These are phyloP conservation scores for Andrena dorsata DNA, from an alignment of 2,888 invertebrate genomes.

Conservation along the genomic window DNA sequence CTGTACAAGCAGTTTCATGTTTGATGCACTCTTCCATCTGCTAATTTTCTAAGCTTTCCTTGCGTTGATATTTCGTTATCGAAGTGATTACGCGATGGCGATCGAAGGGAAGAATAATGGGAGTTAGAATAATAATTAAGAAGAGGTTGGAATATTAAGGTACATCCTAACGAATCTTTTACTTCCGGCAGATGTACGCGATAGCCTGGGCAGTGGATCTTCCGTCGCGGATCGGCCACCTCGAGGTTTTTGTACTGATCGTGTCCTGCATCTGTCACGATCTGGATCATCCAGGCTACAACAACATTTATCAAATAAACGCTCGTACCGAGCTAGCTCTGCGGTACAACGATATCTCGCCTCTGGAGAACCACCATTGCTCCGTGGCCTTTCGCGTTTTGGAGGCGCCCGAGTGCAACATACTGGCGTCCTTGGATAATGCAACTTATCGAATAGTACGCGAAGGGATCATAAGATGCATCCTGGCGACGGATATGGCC, in stretches of 20 bases:
- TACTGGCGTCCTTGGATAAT: conserved; percentile 89
- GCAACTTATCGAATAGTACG: conserved; percentile 89
- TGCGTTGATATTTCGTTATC: too few species aligned
- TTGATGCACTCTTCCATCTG: too few species aligned
- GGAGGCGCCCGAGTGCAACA: conserved; percentile 92
- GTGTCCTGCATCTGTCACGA: conserved; percentile 94
- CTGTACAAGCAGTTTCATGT: too few species aligned
- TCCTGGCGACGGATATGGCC: conserved; percentile 92
- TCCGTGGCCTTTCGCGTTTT: conserved; percentile 93
- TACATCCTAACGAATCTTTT: background rate
- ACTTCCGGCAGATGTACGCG: conserved; percentile 90
- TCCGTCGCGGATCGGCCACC: conserved; percentile 89
- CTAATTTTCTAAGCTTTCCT: too few species aligned
- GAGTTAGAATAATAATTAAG: too few species aligned
- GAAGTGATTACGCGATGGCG: too few species aligned
- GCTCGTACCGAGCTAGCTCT: conserved; percentile 93
- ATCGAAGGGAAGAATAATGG: too few species aligned
- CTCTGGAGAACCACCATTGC: conserved; percentile 94
- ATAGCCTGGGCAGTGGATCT: conserved; percentile 91
- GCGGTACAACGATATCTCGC: conserved; percentile 94
- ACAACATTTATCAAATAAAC: conserved; percentile 93
- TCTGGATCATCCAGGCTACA: conserved; percentile 92
- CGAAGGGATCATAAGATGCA: conserved; percentile 92
- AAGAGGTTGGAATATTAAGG: background rate
- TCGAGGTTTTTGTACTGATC: conserved; percentile 91